phyloP scores from a whole-genome alignment of 2,888 invertebrate species.

The Incurvaria masculella region DNA sequence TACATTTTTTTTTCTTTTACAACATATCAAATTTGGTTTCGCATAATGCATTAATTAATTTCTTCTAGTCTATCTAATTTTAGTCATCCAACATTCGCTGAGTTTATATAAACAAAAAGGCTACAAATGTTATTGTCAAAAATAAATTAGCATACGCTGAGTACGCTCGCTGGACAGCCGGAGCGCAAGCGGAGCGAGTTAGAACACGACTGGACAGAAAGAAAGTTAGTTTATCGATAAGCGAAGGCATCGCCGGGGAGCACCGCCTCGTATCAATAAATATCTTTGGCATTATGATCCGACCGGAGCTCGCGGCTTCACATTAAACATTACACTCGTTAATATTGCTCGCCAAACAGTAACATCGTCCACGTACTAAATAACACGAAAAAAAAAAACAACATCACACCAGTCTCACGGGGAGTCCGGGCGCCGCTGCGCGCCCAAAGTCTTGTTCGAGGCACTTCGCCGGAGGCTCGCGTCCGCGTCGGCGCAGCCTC shows the following conservation, averaged over 20 bases:
- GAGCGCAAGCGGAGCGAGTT: background rate
- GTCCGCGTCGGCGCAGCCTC: no score
- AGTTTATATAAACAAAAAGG: background rate
- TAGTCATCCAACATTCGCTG: conserved; percentile 2
- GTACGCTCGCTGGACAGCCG: background rate
- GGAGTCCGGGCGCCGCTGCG: no score
- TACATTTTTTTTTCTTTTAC: conserved; percentile 14
- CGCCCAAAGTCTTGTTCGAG: no score
- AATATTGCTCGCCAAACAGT: background rate
- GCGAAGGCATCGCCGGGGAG: conserved; percentile 18
- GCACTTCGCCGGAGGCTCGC: no score
- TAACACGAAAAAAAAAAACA: no score
- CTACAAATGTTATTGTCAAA: background rate
- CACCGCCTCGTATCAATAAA: conserved; percentile 42
- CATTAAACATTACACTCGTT: background rate
- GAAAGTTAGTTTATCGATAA: conserved; percentile 2
- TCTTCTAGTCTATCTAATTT: conserved; percentile 34
- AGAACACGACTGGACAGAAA: conserved; percentile 1
- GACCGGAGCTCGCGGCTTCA: conserved; percentile 36
- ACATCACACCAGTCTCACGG: no score
- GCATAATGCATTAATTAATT: conserved; percentile 32
- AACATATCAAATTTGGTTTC: conserved; percentile 30
- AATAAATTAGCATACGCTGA: conserved; percentile 3
- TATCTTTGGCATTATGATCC: conserved; percentile 54
- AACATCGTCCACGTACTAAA: no score